Evolutionary conservation across 2,113 vertebrate species (phyloP).

Genomic region (Argyrosomus japonicus): DNA sequence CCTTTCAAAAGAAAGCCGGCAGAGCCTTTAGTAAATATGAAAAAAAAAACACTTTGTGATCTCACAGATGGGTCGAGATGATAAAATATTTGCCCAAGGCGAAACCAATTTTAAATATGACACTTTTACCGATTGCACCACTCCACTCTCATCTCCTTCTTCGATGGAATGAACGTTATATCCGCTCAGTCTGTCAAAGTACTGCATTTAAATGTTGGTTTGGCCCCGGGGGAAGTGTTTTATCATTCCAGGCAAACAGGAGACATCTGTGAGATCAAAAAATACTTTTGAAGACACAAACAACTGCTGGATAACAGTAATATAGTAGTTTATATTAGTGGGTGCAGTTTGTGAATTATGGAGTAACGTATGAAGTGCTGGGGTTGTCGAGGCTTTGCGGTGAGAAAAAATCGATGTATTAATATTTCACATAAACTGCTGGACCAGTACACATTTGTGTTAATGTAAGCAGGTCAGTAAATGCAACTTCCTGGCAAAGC

Average conservation of each 20-base stretch:
- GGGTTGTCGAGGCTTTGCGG: neutral
- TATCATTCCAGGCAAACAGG: neutral
- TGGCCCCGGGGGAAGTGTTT: neutral
- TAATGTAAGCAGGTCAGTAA: neutral
- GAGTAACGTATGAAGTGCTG: neutral
- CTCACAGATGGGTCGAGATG: neutral
- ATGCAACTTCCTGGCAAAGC: conserved; percentile 16
- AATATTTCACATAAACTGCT: neutral
- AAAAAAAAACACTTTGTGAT: neutral
- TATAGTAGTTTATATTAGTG: too few relatives aligned
- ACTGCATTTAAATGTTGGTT: neutral
- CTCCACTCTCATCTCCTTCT: neutral
- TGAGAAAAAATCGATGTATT: neutral
- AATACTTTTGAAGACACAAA: neutral
- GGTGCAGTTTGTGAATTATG: neutral
- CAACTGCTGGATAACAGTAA: neutral
- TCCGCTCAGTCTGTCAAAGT: too few relatives aligned
- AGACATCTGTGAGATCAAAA: neutral
- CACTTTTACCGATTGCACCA: neutral
- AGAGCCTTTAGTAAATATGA: neutral
- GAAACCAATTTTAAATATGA: conserved; percentile 13
- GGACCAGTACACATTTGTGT: neutral
- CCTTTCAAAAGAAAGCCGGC: neutral
- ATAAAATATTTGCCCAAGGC: neutral
- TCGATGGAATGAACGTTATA: neutral